Evolutionary conservation across 2,113 vertebrate genomes (phyloP).

Genomic region (Emydura subglobosa): DNA sequence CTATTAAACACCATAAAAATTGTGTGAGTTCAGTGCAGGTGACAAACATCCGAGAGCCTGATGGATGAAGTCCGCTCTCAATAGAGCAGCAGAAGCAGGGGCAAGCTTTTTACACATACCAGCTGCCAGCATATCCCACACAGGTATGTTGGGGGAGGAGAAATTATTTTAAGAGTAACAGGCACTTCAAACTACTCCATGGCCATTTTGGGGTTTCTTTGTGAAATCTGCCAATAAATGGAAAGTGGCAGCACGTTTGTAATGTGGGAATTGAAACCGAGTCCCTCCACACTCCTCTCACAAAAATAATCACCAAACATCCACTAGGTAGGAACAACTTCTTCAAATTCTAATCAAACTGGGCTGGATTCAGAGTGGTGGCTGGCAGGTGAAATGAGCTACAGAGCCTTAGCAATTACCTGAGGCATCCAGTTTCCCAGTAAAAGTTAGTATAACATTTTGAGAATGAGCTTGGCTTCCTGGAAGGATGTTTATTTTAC

Average conservation of each 20-base stretch:
- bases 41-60: neutral
- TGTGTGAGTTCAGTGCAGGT: neutral
- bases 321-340: too few relatives aligned
- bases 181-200: neutral
- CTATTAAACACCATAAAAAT: neutral
- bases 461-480: neutral
- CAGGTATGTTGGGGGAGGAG: neutral
- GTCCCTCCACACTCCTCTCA: too few relatives aligned
- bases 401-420: neutral
- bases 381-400: neutral
- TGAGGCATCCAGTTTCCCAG: neutral
- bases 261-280: too few relatives aligned
- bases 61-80: neutral
- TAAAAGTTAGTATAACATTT: neutral
- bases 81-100: neutral
- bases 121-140: neutral
- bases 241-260: too few relatives aligned
- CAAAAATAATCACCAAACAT: too few relatives aligned
- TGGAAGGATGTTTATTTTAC: neutral
- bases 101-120: neutral
- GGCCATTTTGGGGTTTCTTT: neutral
- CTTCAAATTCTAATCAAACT: neutral
- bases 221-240: too few relatives aligned
- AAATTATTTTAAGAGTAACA: neutral
- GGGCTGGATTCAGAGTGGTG: neutral